Conservation (phyloP, 2,113 vertebrate genomes). For the Perccottus glenii region DNA sequence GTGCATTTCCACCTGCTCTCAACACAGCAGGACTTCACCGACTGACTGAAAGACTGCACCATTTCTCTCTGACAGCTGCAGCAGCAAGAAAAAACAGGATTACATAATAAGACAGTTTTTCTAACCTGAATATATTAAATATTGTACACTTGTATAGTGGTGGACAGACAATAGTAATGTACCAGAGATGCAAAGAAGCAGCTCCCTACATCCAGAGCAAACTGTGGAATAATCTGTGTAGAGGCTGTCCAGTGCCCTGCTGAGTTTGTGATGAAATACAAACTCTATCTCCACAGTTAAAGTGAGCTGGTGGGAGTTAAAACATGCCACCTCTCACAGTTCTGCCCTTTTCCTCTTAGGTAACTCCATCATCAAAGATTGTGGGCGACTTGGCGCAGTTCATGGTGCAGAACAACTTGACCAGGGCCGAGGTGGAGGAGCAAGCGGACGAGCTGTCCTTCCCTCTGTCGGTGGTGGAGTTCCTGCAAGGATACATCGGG, state of each 20-base stretch:
- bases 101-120: too few relatives aligned
- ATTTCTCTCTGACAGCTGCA: neutral
- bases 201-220: neutral
- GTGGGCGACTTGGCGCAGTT: conserved; percentile 97
- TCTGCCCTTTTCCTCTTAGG: conserved; percentile 64
- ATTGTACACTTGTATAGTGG: neutral
- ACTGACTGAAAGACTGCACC: conserved; percentile 6
- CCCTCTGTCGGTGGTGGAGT: conserved; percentile 91
- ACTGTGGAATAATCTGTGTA: conserved; percentile 16
- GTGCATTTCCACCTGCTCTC: conserved; percentile 3
- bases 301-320: neutral
- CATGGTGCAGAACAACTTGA: conserved; percentile 94
- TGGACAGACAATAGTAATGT: conserved; percentile 1
- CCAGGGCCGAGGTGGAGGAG: conserved; percentile 84
- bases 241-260: conserved; percentile 1
- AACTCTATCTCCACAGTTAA: neutral
- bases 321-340: neutral
- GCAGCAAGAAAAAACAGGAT: neutral
- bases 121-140: neutral
- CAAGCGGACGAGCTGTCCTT: conserved; percentile 92
- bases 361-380: conserved; percentile 95
- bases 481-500: conserved; percentile 91
- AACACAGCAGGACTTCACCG: conserved; percentile 4
- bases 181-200: conserved; percentile 3
- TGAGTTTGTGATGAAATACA: conserved; percentile 12